Base-by-base conservation (phyloP, 2,797 vertebrate species). In the Myotis pilosus region DNA sequence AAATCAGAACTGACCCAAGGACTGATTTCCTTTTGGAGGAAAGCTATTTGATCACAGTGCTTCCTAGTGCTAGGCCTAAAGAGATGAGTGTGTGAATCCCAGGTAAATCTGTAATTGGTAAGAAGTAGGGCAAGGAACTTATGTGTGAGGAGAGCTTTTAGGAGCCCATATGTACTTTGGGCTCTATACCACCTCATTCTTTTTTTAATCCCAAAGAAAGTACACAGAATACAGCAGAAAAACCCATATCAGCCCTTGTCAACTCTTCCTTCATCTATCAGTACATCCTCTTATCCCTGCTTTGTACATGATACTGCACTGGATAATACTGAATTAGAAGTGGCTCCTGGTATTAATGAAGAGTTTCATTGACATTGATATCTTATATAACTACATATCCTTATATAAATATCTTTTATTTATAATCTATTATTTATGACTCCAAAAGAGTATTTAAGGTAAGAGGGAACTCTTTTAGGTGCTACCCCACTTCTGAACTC, bases 401-500 rank as follows among this genome's bases (percentile, higher is more conserved):
- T 69, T 91, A 44, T 41, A 8, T 72, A 83, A 60, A 68, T 51
- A 47, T 60, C 12, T 47, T 36, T 75, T 30, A 47, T 23, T 44
- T 85, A 28, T 62, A 68, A 49, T 19, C 8, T 79, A 0, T 55
- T 78, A 53, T 53, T 76, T 91, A 23, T 62, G 78, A 82, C 69
- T 95, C 41, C n/a, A 84, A 41, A 53, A 49, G n/a, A 86, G 10
- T 87, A 16, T 74, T 71, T 94, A 33, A 96, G 78, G 44, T 38
- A 81, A 72, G 53, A 66, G 38, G 53, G 10, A 47, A 38, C 53
- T 71, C 30, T 72, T 75, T 41, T 23, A 83, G 53, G 33, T 85
- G 28, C 57, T 84, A 11, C 16, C 10, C 23, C 22, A 57, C 53
- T 89, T 94, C 85, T 81, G 51, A 89, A 87, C 38, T 47, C 47